Conservation (phyloP, 1,140 invertebrate genomes). For the Drosophila nasuta region DNA sequence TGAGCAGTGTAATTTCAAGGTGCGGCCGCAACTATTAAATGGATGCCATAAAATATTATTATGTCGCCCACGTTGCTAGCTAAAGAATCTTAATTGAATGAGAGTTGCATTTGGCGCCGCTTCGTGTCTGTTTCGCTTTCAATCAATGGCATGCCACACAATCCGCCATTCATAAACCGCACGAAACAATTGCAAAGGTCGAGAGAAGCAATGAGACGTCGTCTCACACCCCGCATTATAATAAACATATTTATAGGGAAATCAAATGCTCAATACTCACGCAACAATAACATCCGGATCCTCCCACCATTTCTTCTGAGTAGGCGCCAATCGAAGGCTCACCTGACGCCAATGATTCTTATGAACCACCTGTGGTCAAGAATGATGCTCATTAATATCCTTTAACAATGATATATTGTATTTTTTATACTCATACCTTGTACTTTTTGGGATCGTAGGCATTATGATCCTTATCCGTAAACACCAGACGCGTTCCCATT, state of each 20-base stretch:
- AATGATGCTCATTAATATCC: background rate
- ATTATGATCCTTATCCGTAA: constrained; percentile 71
- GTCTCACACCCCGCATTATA: background rate
- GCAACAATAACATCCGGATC: constrained; percentile 83
- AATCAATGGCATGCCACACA: constrained; percentile 26
- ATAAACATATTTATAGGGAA: background rate
- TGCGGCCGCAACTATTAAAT: constrained; percentile 52
- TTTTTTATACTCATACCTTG: constrained; percentile 30
- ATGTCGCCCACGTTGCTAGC: constrained; percentile 28
- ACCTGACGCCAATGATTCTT: constrained; percentile 79
- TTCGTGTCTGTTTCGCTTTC: constrained; percentile 30
- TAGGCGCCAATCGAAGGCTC: constrained; percentile 69
- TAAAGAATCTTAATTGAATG: constrained; percentile 68
- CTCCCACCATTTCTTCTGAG: constrained; percentile 81
- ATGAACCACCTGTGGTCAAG: constrained; percentile 54
- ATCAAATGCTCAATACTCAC: constrained; percentile 69
- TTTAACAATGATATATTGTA: too few relatives aligned
- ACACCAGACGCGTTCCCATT: constrained; percentile 72
- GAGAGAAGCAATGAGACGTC: background rate
- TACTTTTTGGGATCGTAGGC: constrained; percentile 76
- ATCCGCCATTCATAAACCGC: constrained; percentile 6
- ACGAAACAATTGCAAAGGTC: constrained; percentile 5
- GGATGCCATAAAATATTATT: constrained; percentile 66
- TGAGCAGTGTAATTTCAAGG: constrained; percentile 51
- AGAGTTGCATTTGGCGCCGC: constrained; percentile 57